Conservation (phyloP, 2,888 invertebrate species). For the Stramonita haemastoma region DNA sequence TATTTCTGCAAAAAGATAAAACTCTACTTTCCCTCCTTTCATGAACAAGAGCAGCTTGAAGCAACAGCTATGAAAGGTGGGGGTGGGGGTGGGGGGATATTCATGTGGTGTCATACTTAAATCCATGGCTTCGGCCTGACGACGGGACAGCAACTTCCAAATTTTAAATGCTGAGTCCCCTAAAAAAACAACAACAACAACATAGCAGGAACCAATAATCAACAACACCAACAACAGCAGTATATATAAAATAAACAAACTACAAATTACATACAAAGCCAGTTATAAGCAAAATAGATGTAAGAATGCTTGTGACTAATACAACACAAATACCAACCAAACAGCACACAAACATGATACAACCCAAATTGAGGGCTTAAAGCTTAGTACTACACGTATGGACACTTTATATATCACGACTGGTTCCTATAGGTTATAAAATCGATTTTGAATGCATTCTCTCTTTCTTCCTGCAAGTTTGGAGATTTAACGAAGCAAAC, state of each 20-base stretch:
- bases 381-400: neutral
- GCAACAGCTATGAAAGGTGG: neutral
- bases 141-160: conserved; percentile 51
- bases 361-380: too few species aligned
- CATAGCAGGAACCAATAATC: conserved; percentile 28
- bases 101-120: conserved; percentile 33
- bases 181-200: conserved; percentile 47
- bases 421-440: too few species aligned
- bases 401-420: conserved; percentile 11
- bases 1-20: neutral
- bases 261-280: neutral
- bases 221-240: neutral
- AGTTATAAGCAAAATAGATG: neutral
- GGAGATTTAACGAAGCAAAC: neutral
- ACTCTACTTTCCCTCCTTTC: neutral
- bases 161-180: conserved; percentile 57
- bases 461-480: too few species aligned
- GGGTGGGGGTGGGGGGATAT: neutral
- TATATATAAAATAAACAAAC: neutral
- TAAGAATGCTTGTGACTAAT: too few species aligned
- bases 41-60: neutral
- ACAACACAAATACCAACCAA: too few species aligned
- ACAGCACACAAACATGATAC: too few species aligned
- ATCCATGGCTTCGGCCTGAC: conserved; percentile 36
- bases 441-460: too few species aligned